phyloP scores from a whole-genome alignment of 64 coral and sea anemone genomes.

The Cladopsammia gracilis region DNA sequence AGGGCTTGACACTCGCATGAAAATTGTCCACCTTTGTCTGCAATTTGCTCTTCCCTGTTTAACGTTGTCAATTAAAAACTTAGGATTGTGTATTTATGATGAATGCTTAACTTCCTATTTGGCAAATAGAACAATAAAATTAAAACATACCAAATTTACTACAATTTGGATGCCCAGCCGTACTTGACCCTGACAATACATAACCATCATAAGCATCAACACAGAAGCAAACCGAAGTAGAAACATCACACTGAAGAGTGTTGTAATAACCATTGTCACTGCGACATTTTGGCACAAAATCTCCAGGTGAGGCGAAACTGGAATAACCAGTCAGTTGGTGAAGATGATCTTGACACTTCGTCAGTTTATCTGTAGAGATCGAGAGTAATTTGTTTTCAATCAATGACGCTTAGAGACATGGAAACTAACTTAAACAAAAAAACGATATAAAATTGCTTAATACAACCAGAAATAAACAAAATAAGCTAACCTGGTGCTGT shows the following conservation, averaged over 20 bases:
- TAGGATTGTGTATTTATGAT: too few species aligned
- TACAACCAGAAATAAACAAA: neutral
- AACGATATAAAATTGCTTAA: too few species aligned
- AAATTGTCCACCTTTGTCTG: too few species aligned
- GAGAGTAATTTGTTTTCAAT: too few species aligned
- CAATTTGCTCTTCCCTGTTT: too few species aligned
- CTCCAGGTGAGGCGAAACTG: conserved; percentile 39
- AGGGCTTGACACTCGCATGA: too few species aligned
- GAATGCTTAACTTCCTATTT: too few species aligned
- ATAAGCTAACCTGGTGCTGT: conserved; percentile 18
- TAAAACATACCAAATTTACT: conserved; percentile 12
- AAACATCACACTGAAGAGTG: conserved; percentile 60
- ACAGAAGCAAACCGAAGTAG: conserved; percentile 52
- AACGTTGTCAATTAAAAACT: too few species aligned
- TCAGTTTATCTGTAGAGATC: conserved; percentile 36
- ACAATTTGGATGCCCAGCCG: conserved; percentile 55
- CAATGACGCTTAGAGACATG: too few species aligned
- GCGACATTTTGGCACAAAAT: conserved; percentile 58
- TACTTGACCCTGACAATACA: conserved; percentile 31
- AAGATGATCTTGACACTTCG: conserved; percentile 53
- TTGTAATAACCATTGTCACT: conserved; percentile 57
- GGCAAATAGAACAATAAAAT: neutral
- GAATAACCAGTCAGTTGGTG: conserved; percentile 62
- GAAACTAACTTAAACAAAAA: too few species aligned
- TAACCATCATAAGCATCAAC: conserved; percentile 54